A percentile compares a stretch with the other conserved stretches of the same genome.
Conservation (phyloP, 2,888 invertebrate genomes). For the Cylloceria caligata region DNA sequence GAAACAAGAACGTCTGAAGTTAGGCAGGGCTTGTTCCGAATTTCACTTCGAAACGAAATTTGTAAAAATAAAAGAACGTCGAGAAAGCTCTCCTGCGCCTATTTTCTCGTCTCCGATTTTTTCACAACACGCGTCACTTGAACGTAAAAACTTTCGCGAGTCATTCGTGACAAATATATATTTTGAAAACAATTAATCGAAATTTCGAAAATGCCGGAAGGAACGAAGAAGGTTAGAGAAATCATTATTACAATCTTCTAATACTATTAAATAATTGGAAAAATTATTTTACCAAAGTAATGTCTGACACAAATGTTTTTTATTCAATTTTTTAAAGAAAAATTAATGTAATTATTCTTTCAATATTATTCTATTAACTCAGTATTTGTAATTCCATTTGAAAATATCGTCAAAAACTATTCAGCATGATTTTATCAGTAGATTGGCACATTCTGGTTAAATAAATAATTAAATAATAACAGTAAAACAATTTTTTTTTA, state of each 20-base stretch:
- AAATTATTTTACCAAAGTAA: background rate
- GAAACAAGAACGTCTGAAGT: too few species aligned
- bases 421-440: too few species aligned
- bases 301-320: too few species aligned
- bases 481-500: too few species aligned
- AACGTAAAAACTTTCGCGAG: background rate
- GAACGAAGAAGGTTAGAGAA: constrained; percentile 63
- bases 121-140: background rate
- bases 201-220: constrained; percentile 69
- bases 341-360: too few species aligned
- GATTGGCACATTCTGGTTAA: too few species aligned
- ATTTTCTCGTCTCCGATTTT: constrained; percentile 35
- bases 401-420: too few species aligned
- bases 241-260: background rate
- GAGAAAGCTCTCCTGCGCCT: constrained; percentile 3
- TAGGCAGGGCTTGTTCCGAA: too few species aligned
- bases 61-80: constrained; percentile 36
- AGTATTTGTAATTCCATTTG: too few species aligned
- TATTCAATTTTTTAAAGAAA: background rate
- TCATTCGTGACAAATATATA: constrained; percentile 20
- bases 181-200: constrained; percentile 34
- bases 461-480: too few species aligned
- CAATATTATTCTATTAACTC: too few species aligned
- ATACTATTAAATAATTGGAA: background rate
- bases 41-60: background rate